Base-by-base conservation (phyloP, 2,888 invertebrate genomes). In the Tanytarsus gracilentus region DNA sequence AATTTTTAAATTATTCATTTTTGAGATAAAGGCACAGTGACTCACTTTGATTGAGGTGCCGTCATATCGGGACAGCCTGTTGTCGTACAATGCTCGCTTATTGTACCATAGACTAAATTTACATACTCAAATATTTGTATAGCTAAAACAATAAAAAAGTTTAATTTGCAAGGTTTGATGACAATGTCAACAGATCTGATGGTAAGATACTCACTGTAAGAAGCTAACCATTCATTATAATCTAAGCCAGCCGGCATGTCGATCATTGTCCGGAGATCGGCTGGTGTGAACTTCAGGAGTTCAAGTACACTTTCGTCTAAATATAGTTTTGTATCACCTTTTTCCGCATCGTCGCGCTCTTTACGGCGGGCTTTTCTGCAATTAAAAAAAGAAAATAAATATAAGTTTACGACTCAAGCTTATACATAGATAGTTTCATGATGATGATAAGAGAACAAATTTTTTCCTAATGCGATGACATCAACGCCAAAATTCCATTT, bases 171-270 rank as follows among this genome's bases (percentile, higher is more conserved):
- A 14, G 48, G 16, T 48, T 58, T 30, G 8, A 50, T 7, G 5
- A 9, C 7, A 25, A 8, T 39, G 26, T 25, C 21, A 21, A 1
- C 1, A 49, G 23, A 48, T 11, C n/a, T 36, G 36, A n/a, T 16
- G 16, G 16, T 36, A 5, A 23, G 18, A 62, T 64, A 78, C 86
- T 82, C 76, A 95, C 94, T 95, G 76, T 99, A 97, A 66, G 95
- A 96, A 66, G 98, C 98, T 70, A 99, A 85, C 98, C 99, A 99
- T 82, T 99, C 99, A 77, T 97, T 95, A 78, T 91, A 90, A 77
- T 97, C 97, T 75, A 99, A 83, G 65, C 95, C 95, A 67, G 86
- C 85, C 68, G 98, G 98, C 75, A 97, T 81, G 76, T 91, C 89
- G 66, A 97, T 94, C 73, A 98, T 82, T 77, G 91, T 85, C 74